Evolutionary conservation across 2,888 invertebrate genomes (phyloP), one percentile per base, ranked within the genome.

Genomic region (Orthonychiurus folsomi): DNA sequence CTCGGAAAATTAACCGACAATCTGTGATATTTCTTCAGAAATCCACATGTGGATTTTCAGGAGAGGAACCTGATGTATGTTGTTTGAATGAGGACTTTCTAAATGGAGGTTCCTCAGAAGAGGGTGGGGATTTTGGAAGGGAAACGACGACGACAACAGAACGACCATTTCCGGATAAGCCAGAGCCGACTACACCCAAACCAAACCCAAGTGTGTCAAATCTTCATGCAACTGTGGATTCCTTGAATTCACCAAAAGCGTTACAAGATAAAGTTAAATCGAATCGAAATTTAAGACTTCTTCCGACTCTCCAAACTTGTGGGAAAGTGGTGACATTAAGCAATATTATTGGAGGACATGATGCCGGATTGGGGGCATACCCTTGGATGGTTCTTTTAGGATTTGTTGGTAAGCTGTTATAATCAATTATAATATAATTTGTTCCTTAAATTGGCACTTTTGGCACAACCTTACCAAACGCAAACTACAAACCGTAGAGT

Each of bases 341-440:
- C 50, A 79, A 85, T 55, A 85, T 85, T 73, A 82, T 85, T 37
- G 85, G 85, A 0, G 85, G 85, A 0, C 73, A 76, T 28, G 79
- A 80, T 59, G 84, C 85, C 0, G 76, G 62, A 15, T 27, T 66
- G 20, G 66, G 66, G n/a, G 55, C 59, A 3, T 61, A 59, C 48
- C 66, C 66, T 12, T 66, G 64, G 64, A 59, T 66, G 61, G 63
- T 55, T 28, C 57, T 66, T 5, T 15, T 64, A 3, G 61, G 61
- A 15, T 55, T 58, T 55, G 20, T n/a, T 9, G 23, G 52, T 23
- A 52, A n/a, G 5, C n/a, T 52, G 52, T 12, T 23, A 12, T 52
- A 9, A 21, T 3, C 52, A 52, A 21, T 52, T 12, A 5, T 52
- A 12, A 12, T 23, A 52, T 9, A 52, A 52, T 15, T n/a, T n/a